phyloP scores from a whole-genome alignment of 1,140 invertebrate genomes.

The Chymomyza costata region DNA sequence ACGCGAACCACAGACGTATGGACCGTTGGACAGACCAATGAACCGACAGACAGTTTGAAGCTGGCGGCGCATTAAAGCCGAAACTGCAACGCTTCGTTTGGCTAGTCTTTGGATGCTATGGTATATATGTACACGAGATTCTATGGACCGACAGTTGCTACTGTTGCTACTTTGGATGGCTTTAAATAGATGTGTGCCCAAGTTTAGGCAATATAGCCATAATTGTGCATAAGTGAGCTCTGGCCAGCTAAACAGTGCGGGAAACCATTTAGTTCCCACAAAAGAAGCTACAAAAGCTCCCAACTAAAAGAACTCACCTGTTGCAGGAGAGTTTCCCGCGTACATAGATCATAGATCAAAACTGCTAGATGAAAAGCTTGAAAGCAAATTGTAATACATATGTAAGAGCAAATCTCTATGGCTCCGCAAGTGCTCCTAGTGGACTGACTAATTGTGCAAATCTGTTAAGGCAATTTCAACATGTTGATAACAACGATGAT shows the following conservation, averaged over 20 bases:
- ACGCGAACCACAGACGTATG: conserved; percentile 34
- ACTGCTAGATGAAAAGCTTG: background rate
- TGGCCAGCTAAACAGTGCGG: conserved; percentile 14
- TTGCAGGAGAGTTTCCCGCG: no score
- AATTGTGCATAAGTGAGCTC: conserved; percentile 71
- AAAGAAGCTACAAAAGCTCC: no score
- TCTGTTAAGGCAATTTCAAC: conserved; percentile 59
- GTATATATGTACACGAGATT: conserved; percentile 4
- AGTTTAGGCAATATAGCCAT: conserved; percentile 73
- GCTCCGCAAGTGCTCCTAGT: conserved; percentile 34
- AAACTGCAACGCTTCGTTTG: conserved; percentile 63
- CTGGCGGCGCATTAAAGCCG: conserved; percentile 61
- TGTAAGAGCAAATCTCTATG: no score
- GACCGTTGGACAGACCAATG: no score
- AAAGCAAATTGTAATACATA: no score
- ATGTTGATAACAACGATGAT: conserved; percentile 58
- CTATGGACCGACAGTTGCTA: background rate
- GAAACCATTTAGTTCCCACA: conserved; percentile 28
- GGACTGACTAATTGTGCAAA: conserved; percentile 62
- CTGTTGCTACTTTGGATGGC: conserved; percentile 33
- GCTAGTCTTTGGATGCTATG: conserved; percentile 27
- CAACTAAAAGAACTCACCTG: no score
- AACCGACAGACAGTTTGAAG: no score
- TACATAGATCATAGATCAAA: no score
- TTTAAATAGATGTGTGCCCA: conserved; percentile 69